Base-by-base conservation (phyloP, 2,888 invertebrate genomes). In the Phaedon cochleariae region DNA sequence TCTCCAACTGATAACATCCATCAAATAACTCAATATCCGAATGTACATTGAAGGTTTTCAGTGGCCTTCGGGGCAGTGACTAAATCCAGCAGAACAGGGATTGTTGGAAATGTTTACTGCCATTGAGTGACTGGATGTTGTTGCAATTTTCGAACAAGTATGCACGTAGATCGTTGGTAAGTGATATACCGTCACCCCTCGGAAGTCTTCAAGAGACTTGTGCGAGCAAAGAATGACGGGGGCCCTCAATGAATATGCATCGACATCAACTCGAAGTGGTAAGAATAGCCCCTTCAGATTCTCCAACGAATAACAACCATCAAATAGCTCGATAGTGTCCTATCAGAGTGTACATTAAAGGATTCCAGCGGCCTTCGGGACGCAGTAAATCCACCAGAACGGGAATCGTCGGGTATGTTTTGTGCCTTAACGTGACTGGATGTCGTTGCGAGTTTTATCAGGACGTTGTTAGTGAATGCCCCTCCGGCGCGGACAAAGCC, bases 401-500 rank as follows among this genome's bases (percentile, higher is more conserved):
- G 64, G 57, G 65, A 65, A 62, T 65, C 59, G 66, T 60, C 65
- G 70, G 68, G 65, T 67, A 61, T 69, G 71, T 71, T 71, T 71
- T 71, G 71, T 69, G 68, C 71, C 67, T 67, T 62, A 65, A 70
- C 70, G 68, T 69, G 67, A 65, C 67, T 67, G 69, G 62, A n/a
- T n/a, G n/a, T n/a, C n/a, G n/a, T n/a, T n/a, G n/a, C n/a, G n/a
- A 69, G 68, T 71, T 74, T 74, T 73, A 73, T 73, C 73, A 67
- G 70, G 41, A 59, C 69, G 72, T 70, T 74, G 73, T 73, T 73
- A 69, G 73, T 70, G 73, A 71, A 73, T 73, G 68, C 71, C 70
- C 72, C 69, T 62, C 48, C 62, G 74, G 72, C 70, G 73, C 68
- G 75, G 75, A 76, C 76, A 76, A 76, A 75, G 75, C 76, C 74